Evolutionary conservation across 2,113 vertebrate genomes (phyloP), one percentile per base, ranked within the genome.

Genomic region (Corapipo altera): DNA sequence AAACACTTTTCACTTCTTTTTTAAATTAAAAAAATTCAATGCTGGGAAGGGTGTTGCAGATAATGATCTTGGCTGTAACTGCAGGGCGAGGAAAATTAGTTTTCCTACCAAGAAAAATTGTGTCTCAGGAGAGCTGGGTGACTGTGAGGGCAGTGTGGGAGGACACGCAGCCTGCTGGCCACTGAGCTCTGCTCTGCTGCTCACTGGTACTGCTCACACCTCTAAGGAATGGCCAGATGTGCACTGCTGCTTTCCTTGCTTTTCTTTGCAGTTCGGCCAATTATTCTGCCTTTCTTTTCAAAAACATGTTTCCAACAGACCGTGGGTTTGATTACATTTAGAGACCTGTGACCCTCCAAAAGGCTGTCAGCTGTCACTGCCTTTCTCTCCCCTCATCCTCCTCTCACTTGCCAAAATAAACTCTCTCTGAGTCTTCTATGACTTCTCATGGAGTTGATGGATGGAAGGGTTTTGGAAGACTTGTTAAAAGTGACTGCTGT

Each of bases 311-410:
- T 43, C 33, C 52, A 71, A 3, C 11, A 43, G 30, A 2, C 26
- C 17, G 1, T 61, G 35, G 17, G 15, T 72, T 26, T 21, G 33
- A 4, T 77, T 32, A 6, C 14, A 1, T 27, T 61, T 17, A 1
- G 2, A 26, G 44, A 66, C 27, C 54, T 22, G 35, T 54, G 69
- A 22, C 54, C 26, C 49, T 77, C 35, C 9, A 19, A 51, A 78
- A 54, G 10, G 11, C 37, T 27, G 22, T 22, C 30, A 15, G 39
- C 27, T 77, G 2, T 39, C 13, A 35, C 46, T 48, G 15, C 41
- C 27, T 33, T 66, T 24, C 39, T 32, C 2, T 64, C 27, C 39
- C 23, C 21, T 26, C 0, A 0, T 6, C 35, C 20, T 15, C 30
- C 33, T 70, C 59, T 51, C 51, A 5, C 26, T 57, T 55, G 30